A percentile compares a stretch with the other conserved stretches of the same genome.
phyloP scores from a whole-genome alignment of 1,140 invertebrate genomes.

The Parapsyche elsis region DNA sequence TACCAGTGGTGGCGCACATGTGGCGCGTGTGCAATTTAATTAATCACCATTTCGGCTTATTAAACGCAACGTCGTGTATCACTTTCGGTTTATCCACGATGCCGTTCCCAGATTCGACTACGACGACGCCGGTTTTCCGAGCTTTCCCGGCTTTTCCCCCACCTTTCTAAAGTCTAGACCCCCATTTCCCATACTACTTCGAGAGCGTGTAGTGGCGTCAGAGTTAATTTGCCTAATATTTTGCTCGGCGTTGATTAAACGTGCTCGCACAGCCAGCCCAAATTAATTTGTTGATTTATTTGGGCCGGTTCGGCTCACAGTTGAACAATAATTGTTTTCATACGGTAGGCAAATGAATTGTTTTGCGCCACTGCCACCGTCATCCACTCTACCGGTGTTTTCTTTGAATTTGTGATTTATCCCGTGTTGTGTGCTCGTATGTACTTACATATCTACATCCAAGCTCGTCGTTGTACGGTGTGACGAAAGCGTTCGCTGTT shows the following conservation, averaged over 20 bases:
- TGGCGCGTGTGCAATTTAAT: slow-evolving; percentile 23
- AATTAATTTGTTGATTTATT: slow-evolving; percentile 54
- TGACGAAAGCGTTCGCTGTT: no score
- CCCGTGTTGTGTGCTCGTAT: not conserved
- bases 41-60: slow-evolving; percentile 31
- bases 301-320: slow-evolving; percentile 19
- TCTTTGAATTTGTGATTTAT: slow-evolving; percentile 53
- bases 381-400: slow-evolving; percentile 17
- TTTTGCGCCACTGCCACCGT: slow-evolving; percentile 21
- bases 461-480: no score
- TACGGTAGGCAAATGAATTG: slow-evolving; percentile 44
- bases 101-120: not conserved
- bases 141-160: not conserved
- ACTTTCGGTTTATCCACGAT: slow-evolving; percentile 22
- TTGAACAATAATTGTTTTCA: slow-evolving; percentile 51
- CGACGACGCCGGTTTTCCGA: not conserved
- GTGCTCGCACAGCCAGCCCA: slow-evolving; percentile 20
- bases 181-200: not conserved
- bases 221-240: slow-evolving; percentile 49
- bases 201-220: slow-evolving; percentile 8
- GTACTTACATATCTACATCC: no score
- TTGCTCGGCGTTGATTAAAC: slow-evolving; percentile 47
- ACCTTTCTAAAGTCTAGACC: not conserved
- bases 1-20: not conserved
- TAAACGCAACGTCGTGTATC: slow-evolving; percentile 1